Conservation (phyloP, 2,113 vertebrate genomes). For the Proteles cristata region DNA sequence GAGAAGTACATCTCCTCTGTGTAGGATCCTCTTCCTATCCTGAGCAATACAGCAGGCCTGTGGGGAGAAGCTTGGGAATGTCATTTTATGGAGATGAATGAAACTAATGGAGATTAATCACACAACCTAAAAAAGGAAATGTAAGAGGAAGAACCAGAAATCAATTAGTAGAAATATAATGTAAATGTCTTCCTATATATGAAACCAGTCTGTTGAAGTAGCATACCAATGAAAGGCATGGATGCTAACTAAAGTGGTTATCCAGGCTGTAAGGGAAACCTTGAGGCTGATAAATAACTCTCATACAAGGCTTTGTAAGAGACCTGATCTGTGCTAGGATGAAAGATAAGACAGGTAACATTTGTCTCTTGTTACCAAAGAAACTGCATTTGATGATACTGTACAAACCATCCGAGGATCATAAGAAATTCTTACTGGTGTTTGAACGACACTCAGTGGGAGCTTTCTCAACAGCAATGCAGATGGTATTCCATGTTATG, state of each 20-base stretch:
- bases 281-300: background rate
- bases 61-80: slow-evolving; percentile 6
- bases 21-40: slow-evolving; percentile 32
- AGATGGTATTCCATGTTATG: slow-evolving; percentile 70
- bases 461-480: slow-evolving; percentile 34
- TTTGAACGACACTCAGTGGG: slow-evolving; percentile 59
- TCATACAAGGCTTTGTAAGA: background rate
- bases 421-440: slow-evolving; percentile 40
- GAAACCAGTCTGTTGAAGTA: background rate
- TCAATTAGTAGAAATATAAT: background rate
- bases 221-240: background rate
- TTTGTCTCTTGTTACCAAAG: slow-evolving; percentile 48
- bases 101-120: slow-evolving; percentile 58
- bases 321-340: background rate
- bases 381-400: slow-evolving; percentile 46
- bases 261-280: background rate
- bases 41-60: background rate
- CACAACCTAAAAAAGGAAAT: background rate
- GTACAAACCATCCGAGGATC: slow-evolving; percentile 35
- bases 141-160: background rate
- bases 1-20: background rate
- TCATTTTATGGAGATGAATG: slow-evolving; percentile 50
- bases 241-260: background rate
- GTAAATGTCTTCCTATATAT: background rate
- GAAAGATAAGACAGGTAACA: slow-evolving; percentile 48